Evolutionary conservation across 1,140 invertebrate genomes (phyloP).

Genomic region (Argopecten irradians): DNA sequence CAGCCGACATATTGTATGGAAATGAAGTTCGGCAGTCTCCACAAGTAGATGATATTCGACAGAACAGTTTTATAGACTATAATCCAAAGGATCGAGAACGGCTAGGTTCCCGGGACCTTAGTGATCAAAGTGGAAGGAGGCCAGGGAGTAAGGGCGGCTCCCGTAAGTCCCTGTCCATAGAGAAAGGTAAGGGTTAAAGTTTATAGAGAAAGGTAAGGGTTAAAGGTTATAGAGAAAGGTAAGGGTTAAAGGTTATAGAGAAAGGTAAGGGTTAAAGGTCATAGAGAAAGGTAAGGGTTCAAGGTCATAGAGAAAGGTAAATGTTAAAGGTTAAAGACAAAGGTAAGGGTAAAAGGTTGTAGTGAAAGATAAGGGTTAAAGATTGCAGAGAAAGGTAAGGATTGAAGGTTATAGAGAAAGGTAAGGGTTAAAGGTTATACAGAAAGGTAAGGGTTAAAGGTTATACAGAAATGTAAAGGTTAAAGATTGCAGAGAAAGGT

Average conservation of each 20-base stretch:
- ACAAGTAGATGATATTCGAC: conserved; percentile 40
- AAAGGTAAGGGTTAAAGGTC: neutral
- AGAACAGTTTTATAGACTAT: conserved; percentile 44
- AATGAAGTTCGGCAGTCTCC: conserved; percentile 38
- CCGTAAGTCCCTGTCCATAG: conserved; percentile 43
- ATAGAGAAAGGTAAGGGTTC: neutral
- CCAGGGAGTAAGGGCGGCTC: conserved; percentile 37
- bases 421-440: neutral
- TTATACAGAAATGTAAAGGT: neutral
- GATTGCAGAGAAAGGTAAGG: neutral
- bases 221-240: neutral
- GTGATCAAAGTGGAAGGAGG: conserved; percentile 15
- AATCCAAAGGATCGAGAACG: conserved; percentile 38
- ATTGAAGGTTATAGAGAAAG: neutral
- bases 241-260: neutral
- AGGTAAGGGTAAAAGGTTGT: neutral
- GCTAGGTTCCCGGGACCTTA: conserved; percentile 28
- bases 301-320: neutral
- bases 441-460: neutral
- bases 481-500: neutral
- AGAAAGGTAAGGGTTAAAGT: conserved; percentile 36
- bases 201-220: neutral
- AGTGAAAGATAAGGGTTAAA: neutral
- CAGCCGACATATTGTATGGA: conserved; percentile 41
- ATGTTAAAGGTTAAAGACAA: neutral